Percentiles rank a stretch among this genome's conserved stretches.
phyloP scores from a whole-genome alignment of 2,888 invertebrate species.

The Diplolepis rosae region DNA sequence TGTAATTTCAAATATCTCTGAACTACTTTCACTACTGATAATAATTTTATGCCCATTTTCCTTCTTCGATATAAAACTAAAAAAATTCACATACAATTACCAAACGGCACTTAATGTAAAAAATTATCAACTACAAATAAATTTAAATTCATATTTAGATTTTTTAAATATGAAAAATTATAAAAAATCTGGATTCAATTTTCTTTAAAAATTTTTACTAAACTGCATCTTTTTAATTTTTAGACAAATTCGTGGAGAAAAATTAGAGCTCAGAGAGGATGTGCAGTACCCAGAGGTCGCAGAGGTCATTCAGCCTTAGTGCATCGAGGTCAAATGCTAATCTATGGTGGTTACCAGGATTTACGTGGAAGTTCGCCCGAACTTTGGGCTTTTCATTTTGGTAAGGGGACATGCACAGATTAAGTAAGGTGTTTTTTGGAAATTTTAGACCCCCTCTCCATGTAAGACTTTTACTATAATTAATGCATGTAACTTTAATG shows the following conservation, averaged over 20 bases:
- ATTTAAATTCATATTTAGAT: not conserved
- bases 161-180: not conserved
- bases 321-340: slow-evolving; percentile 84
- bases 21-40: too few relatives aligned
- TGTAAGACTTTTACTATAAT: too few relatives aligned
- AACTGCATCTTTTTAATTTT: slow-evolving; percentile 40
- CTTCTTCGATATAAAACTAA: too few relatives aligned
- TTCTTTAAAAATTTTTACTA: not conserved
- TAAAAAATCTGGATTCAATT: not conserved
- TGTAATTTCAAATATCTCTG: too few relatives aligned
- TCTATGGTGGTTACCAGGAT: slow-evolving; percentile 93
- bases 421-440: too few relatives aligned
- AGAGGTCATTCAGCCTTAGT: slow-evolving; percentile 89
- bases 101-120: too few relatives aligned
- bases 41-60: too few relatives aligned
- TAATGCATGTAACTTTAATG: too few relatives aligned
- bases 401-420: too few relatives aligned
- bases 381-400: slow-evolving; percentile 91
- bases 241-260: slow-evolving; percentile 79
- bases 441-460: too few relatives aligned
- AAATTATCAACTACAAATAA: not conserved
- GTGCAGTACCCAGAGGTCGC: slow-evolving; percentile 82
- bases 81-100: too few relatives aligned
- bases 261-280: slow-evolving; percentile 77
- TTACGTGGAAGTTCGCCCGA: slow-evolving; percentile 88